These are phyloP conservation scores for Hystrix cristata DNA, from an alignment of 2,113 vertebrate species.

Conservation along the genomic window DNA sequence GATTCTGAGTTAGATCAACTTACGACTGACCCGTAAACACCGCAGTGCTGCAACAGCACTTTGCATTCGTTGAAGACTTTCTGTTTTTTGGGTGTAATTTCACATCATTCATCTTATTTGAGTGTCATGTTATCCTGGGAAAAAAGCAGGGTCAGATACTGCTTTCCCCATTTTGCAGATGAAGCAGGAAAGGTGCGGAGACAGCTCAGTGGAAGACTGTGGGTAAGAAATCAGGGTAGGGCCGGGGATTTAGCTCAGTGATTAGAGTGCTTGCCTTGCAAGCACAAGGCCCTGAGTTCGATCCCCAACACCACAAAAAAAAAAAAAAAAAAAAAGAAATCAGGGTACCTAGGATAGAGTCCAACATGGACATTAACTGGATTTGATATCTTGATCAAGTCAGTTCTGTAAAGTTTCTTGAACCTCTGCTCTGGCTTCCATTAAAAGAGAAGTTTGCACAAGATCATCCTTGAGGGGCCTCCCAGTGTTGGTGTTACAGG, in stretches of 20 bases:
- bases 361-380: not conserved
- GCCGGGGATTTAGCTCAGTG: no score
- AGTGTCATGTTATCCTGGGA: not conserved
- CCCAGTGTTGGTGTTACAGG: not conserved
- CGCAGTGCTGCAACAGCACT: not conserved
- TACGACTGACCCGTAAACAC: not conserved
- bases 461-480: not conserved
- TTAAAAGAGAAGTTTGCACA: not conserved
- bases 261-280: no score
- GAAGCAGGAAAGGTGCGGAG: not conserved
- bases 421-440: not conserved
- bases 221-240: not conserved
- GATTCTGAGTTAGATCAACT: not conserved
- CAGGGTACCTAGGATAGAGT: not conserved
- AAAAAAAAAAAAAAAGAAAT: no score
- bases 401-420: not conserved
- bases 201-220: not conserved
- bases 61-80: not conserved
- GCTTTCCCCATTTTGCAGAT: not conserved
- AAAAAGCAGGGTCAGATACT: not conserved
- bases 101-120: not conserved
- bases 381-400: not conserved
- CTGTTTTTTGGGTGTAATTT: slow-evolving; percentile 18
- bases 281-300: no score
- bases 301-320: no score